Base-by-base conservation (phyloP, 2,113 vertebrate species). In the Oncorhynchus clarkii region DNA sequence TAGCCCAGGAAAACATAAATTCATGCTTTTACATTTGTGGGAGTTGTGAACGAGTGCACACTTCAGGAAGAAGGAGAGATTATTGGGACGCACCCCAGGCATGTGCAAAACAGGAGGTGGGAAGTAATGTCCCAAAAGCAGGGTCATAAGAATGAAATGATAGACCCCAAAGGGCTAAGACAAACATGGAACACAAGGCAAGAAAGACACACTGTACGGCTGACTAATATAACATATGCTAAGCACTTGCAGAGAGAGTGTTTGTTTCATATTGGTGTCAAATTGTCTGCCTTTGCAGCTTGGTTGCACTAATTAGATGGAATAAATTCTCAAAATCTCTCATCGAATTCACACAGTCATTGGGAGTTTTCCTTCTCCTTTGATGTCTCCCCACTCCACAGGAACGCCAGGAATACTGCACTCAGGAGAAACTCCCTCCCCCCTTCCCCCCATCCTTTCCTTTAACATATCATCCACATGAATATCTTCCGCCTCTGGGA, bases 301-400 rank as follows among this genome's bases (percentile, higher is more conserved):
- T 67, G 26, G 3, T 16, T 29, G 67, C 74, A 26, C 49, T 70
- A 39, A 78, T 77, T 78, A 51, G 76, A 73, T 69, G 16, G 29
- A 80, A 80, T 75, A 78, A 78, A 77, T 71, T 60, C 48, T 72
- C 51, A 67, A 72, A 72, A 72, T 81, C 81, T 72, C 70, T 39
- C 18, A 20, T 16, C 7, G 6, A 67, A 76, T 80, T 75, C 73
- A 11, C n/a, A 26, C n/a, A 51, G 2, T 71, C 70, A 68, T 59
- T 73, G 31, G 72, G n/a, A 24, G 9, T 65, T 51, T 62, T 68
- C 27, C 29, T 3, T 27, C 39, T 80, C 67, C 65, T 48, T 49
- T 20, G 51, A 67, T 71, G 67, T 24, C 2, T 2, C 67, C n/a
- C 20, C n/a, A 2, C 49, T 16, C 48, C 3, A 4, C 1, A 5